Evolutionary conservation across 2,888 invertebrate genomes (phyloP).

Genomic region (Horisme vitalbata): DNA sequence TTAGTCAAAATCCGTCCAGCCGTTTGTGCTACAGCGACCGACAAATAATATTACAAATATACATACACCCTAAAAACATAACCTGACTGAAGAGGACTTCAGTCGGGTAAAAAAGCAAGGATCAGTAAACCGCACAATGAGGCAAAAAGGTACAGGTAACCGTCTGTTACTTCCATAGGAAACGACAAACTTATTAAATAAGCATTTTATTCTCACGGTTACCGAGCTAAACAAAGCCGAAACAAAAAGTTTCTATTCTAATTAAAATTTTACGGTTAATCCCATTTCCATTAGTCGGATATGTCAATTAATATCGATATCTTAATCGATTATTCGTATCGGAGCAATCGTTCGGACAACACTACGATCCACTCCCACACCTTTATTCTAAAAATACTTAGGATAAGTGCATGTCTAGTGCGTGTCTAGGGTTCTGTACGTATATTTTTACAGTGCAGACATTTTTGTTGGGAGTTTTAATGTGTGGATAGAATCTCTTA

Average conservation of each 20-base stretch:
- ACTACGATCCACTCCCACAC: constrained; percentile 20
- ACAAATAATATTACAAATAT: too few species aligned
- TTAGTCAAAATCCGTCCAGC: too few species aligned
- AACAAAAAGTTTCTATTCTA: constrained; percentile 9
- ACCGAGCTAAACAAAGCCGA: constrained; percentile 13
- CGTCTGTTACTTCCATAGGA: too few species aligned
- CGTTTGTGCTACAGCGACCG: too few species aligned
- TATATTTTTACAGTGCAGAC: background rate
- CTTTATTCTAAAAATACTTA: constrained; percentile 2
- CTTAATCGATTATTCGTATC: constrained; percentile 33
- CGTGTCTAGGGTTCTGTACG: background rate
- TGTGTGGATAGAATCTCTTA: too few species aligned
- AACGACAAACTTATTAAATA: too few species aligned
- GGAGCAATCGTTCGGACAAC: constrained; percentile 29
- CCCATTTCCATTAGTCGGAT: constrained; percentile 35
- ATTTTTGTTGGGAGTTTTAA: too few species aligned
- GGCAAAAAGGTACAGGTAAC: too few species aligned
- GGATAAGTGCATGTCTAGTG: background rate
- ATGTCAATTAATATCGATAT: constrained; percentile 38
- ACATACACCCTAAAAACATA: too few species aligned
- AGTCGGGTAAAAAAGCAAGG: too few species aligned
- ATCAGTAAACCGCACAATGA: too few species aligned
- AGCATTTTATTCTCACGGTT: background rate
- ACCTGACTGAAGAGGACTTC: too few species aligned
- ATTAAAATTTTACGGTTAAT: constrained; percentile 26